A percentile compares a stretch with the other conserved stretches of the same genome.
These are phyloP conservation scores for Microcebus tavaratra DNA, from an alignment of 2,113 vertebrate species.

Conservation along the genomic window DNA sequence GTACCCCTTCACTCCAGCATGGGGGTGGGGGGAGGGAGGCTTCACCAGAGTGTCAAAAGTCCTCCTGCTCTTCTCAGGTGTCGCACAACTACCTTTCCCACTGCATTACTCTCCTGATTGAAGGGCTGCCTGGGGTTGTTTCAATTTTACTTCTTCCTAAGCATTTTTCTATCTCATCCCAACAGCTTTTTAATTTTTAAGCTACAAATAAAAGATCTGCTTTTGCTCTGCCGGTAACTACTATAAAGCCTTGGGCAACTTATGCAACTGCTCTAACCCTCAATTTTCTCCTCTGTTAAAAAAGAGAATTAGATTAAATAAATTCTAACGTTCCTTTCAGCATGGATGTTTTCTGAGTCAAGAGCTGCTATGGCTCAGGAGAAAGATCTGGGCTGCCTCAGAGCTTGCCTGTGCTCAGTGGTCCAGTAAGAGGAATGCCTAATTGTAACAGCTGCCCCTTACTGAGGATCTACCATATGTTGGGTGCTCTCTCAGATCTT, in stretches of 20 bases:
- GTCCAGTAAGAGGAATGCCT: not conserved
- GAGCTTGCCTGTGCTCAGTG: not conserved
- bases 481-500: not conserved
- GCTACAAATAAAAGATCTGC: not conserved
- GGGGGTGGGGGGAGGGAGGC: not conserved
- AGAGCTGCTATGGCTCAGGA: not conserved
- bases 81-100: not conserved
- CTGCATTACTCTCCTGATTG: not conserved
- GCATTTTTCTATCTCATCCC: not conserved
- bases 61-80: not conserved
- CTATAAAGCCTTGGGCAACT: not conserved
- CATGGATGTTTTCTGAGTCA: not conserved
- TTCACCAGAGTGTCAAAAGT: not conserved
- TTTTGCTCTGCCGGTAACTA: slow-evolving; percentile 19
- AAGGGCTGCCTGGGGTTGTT: not conserved
- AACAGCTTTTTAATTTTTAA: not conserved
- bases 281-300: slow-evolving; percentile 21
- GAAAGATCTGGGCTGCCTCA: not conserved
- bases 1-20: not conserved
- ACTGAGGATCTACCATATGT: not conserved
- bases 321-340: not conserved
- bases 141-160: not conserved
- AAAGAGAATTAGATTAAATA: slow-evolving; percentile 1
- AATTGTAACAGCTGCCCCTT: not conserved
- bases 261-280: not conserved